Conservation (phyloP, 2,797 vertebrate species). For the Huso huso region DNA sequence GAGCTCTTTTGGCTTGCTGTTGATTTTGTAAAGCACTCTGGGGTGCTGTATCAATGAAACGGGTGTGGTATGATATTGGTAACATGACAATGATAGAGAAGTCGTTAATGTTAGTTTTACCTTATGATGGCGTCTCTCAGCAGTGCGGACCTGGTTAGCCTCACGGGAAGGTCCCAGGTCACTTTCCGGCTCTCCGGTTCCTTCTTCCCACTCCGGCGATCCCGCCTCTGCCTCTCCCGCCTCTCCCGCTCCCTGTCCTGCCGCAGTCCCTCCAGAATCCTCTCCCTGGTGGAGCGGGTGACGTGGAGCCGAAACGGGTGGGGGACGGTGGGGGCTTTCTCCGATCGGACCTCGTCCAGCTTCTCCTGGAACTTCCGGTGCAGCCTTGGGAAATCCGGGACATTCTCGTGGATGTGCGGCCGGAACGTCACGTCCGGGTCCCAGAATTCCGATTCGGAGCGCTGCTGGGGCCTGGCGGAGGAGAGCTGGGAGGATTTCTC, state of each 20-base stretch:
- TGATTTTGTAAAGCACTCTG: too few relatives aligned
- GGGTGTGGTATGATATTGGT: too few relatives aligned
- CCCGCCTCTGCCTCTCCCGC: background rate
- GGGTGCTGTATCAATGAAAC: too few relatives aligned
- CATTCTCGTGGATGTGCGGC: slow-evolving; percentile 15
- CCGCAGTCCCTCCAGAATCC: background rate
- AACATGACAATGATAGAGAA: too few relatives aligned
- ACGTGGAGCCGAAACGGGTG: slow-evolving; percentile 4
- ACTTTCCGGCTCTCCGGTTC: background rate
- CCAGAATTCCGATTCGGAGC: background rate
- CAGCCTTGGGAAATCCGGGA: slow-evolving; percentile 24
- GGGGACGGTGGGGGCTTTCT: background rate
- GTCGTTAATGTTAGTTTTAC: too few relatives aligned
- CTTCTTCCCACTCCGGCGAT: background rate
- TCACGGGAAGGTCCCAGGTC: background rate
- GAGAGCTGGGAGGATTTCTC: background rate
- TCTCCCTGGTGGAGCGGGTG: background rate
- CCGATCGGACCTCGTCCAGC: background rate
- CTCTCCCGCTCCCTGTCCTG: background rate
- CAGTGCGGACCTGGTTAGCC: slow-evolving; percentile 6
- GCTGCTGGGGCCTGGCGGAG: background rate
- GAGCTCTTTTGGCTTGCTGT: too few relatives aligned
- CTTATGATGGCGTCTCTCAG: slow-evolving; percentile 1
- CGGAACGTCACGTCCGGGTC: slow-evolving; percentile 9
- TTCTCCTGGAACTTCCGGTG: slow-evolving; percentile 25